These are phyloP conservation scores for Bombus confusus DNA, from an alignment of 1,140 invertebrate species.

Conservation along the genomic window DNA sequence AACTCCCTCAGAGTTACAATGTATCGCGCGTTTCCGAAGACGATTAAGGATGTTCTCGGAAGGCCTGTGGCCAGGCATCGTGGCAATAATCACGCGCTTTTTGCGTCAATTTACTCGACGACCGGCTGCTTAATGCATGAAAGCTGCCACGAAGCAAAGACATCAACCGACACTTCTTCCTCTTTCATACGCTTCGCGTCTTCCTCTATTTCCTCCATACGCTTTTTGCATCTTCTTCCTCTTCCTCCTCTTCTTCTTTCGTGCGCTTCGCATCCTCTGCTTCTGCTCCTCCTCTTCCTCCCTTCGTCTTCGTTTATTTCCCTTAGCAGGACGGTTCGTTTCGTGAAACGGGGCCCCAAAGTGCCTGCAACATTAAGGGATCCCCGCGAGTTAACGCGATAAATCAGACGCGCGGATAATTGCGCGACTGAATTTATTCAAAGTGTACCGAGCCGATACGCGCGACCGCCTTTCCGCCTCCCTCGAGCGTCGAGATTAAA, in stretches of 20 bases:
- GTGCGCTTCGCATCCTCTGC: too few relatives aligned
- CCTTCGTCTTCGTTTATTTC: neutral
- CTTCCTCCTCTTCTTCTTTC: neutral
- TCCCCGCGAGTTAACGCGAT: conserved; percentile 21
- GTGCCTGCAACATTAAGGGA: conserved; percentile 34
- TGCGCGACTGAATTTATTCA: conserved; percentile 45
- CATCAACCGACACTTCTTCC: conserved; percentile 15
- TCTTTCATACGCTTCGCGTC: neutral
- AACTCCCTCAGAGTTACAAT: neutral
- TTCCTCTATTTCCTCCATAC: neutral
- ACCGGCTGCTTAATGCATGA: conserved; percentile 32
- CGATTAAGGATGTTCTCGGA: conserved; percentile 38
- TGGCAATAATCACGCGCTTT: conserved; percentile 40
- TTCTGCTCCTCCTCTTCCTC: too few relatives aligned
- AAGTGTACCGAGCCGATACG: conserved; percentile 35
- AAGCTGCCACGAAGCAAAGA: conserved; percentile 46
- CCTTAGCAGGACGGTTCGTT: neutral
- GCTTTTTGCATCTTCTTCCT: neutral
- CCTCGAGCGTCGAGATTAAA: conserved; percentile 2
- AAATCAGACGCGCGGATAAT: conserved; percentile 37
- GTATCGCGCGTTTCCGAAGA: conserved; percentile 1
- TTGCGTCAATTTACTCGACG: conserved; percentile 38
- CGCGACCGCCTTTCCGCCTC: conserved; percentile 4
- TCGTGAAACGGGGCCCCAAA: conserved; percentile 26
- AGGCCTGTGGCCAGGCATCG: neutral